Base-by-base conservation (phyloP, 2,113 vertebrate genomes). In the Petroica traversi region DNA sequence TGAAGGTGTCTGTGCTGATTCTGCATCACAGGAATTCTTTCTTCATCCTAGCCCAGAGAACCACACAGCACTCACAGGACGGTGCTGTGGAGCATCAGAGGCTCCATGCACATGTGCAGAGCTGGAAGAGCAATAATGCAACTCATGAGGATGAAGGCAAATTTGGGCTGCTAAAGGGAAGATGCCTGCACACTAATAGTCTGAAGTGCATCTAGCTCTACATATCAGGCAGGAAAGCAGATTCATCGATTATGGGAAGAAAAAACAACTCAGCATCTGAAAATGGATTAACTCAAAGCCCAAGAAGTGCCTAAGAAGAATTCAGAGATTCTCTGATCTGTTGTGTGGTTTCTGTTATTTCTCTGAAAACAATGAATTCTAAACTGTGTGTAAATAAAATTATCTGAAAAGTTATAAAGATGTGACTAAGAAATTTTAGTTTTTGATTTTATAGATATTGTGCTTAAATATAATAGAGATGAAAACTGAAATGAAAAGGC, bases 121-220 rank as follows among this genome's bases (percentile, higher is more conserved):
- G 12, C 24, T 81, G 59, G 46, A 57, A 82, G 19, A 71, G 62
- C 5, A 64, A 7, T 33, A 51, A 4, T 17, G 23, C 14, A 43
- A 6, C 34, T 48, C 22, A 17, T 18, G 31, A 69, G 19, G 7
- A 36, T 41, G 48, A 36, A 43, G 57, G 41, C 6, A 78, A 52
- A 58, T 0, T 0, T 13, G 25, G 18, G 12, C 16, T 15, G 59
- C 14, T 13, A 38, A 5, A 3, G 33, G 16, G 31, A 55, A 80
- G 3, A 29, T 76, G 61, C 34, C 58, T 46, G 15, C 24, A 26
- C 5, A 49, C 9, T 40, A 55, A 7, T 2, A 68, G 11, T 14
- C 58, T 86, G 36, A 36, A 83, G 20, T 17, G 14, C 25, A n/a
- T 63, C 26, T 41, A 40, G 40, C 9, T 61, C 64, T 91, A 8